phyloP scores from a whole-genome alignment of 2,797 vertebrate genomes.

The Gymnocypris eckloni region DNA sequence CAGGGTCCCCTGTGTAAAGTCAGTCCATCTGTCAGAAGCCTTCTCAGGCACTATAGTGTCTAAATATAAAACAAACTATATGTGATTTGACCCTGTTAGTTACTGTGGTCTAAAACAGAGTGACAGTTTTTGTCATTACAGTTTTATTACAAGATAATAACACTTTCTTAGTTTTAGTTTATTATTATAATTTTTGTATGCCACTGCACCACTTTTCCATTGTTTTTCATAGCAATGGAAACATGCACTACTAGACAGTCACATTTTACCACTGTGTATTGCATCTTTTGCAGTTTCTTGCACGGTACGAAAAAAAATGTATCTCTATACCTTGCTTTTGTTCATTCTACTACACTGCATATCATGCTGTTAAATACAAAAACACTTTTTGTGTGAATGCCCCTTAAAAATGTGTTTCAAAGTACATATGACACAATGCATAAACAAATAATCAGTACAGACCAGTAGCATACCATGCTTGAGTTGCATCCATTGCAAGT shows the following conservation, averaged over 20 bases:
- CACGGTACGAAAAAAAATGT: background rate
- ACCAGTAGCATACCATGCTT: background rate
- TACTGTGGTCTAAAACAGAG: background rate
- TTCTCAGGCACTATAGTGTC: constrained; percentile 7
- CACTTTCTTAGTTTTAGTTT: background rate
- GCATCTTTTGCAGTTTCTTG: background rate
- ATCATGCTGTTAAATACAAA: background rate
- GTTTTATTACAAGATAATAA: background rate
- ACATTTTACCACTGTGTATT: background rate
- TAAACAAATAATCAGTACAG: background rate
- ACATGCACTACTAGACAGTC: background rate
- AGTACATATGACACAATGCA: background rate
- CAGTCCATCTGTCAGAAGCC: constrained; percentile 54
- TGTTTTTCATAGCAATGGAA: background rate
- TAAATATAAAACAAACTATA: constrained; percentile 27
- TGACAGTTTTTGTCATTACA: background rate
- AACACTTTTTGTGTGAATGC: background rate
- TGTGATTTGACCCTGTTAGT: background rate
- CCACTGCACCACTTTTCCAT: background rate
- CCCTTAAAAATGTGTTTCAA: background rate
- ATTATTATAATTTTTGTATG: background rate
- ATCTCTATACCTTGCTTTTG: background rate
- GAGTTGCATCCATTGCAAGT: background rate
- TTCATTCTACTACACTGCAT: background rate
- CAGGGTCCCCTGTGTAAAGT: constrained; percentile 51